Percentiles rank a stretch among this genome's conserved stretches.
Conservation (phyloP, 2,797 vertebrate genomes). For the Petrocephalus sullivani region DNA sequence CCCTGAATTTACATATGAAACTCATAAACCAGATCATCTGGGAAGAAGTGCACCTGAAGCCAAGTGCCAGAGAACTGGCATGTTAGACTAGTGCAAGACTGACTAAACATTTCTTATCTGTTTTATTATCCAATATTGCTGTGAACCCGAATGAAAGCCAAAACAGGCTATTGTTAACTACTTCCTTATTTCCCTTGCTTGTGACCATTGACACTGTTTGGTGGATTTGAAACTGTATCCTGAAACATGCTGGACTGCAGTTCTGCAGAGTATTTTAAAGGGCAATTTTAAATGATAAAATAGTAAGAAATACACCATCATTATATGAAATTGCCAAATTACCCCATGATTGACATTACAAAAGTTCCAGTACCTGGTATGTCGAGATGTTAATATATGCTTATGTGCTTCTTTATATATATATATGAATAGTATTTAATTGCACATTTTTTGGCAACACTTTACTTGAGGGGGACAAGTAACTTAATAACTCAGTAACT, state of each 20-base stretch:
- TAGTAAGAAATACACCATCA: not conserved
- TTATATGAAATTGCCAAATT: not conserved
- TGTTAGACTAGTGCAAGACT: not conserved
- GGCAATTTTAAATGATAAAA: not conserved
- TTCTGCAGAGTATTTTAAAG: not conserved
- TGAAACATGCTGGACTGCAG: not conserved
- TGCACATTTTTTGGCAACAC: not conserved
- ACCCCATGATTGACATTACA: not conserved
- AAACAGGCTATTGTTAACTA: not conserved
- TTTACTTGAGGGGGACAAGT: not conserved
- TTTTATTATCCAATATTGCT: not conserved
- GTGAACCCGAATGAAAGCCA: not conserved
- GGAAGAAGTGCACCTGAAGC: not conserved
- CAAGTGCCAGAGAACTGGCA: not conserved
- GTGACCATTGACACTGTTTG: not conserved
- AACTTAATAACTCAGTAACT: not conserved
- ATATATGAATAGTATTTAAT: not conserved
- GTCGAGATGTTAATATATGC: not conserved
- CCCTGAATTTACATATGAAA: not conserved
- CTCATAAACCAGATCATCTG: not conserved
- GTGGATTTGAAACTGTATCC: not conserved
- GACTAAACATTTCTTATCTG: conserved; percentile 17
- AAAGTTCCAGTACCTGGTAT: not conserved
- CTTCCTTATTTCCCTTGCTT: not conserved
- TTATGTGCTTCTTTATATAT: not conserved